phyloP scores from a whole-genome alignment of 2,888 invertebrate species.

The Drosophila cracens region DNA sequence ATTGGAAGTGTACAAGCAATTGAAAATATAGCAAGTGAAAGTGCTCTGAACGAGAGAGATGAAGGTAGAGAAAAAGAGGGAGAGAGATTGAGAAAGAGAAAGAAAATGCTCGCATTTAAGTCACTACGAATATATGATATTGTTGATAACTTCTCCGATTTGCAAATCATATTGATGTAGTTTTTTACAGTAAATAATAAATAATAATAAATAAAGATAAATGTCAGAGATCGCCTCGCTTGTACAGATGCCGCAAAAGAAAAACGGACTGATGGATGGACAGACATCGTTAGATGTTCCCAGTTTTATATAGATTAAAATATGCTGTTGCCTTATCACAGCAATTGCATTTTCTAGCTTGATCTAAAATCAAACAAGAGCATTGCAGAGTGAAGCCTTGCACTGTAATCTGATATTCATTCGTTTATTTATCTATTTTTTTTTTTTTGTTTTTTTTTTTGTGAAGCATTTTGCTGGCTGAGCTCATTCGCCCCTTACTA shows the following conservation, averaged over 20 bases:
- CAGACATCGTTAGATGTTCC: neutral
- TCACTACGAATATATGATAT: neutral
- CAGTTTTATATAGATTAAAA: neutral
- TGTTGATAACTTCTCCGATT: neutral
- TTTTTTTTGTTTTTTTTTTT: slow-evolving; percentile 6
- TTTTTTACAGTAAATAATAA: neutral
- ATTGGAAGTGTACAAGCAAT: neutral
- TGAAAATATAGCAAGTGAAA: neutral
- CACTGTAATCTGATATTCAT: slow-evolving; percentile 56
- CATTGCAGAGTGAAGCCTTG: slow-evolving; percentile 10
- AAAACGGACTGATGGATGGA: neutral
- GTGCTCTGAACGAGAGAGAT: neutral
- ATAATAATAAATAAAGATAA: too few species aligned
- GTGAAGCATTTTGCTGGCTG: slow-evolving; percentile 34
- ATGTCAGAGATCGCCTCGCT: neutral
- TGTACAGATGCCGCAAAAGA: neutral
- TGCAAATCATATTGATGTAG: neutral
- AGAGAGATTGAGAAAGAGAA: neutral
- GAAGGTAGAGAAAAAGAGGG: neutral
- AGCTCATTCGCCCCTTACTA: slow-evolving; percentile 67
- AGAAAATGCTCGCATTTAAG: neutral
- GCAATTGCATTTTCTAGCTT: neutral
- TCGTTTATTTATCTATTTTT: slow-evolving; percentile 13
- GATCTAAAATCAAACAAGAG: neutral
- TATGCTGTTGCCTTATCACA: neutral